Evolutionary conservation across 2,797 vertebrate genomes (phyloP).

Genomic region (Leucoraja ocellata): DNA sequence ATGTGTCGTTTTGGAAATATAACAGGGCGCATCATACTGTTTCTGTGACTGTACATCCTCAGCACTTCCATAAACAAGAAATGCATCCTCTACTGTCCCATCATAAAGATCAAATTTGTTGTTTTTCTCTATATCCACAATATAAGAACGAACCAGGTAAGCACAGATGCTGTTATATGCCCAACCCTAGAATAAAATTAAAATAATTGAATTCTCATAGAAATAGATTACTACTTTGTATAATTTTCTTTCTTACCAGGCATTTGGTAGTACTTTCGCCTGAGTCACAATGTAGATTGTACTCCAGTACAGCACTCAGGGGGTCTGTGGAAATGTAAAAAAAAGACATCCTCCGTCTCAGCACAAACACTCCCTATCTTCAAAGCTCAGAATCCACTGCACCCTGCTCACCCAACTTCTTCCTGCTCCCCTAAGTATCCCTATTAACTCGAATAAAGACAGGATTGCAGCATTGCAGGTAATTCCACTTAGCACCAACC

Average conservation of each 20-base stretch:
- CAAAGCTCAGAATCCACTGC: neutral
- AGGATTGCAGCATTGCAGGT: too few relatives aligned
- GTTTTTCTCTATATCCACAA: slow-evolving; percentile 49
- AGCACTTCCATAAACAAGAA: slow-evolving; percentile 53
- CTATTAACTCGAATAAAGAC: too few relatives aligned
- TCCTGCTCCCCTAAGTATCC: too few relatives aligned
- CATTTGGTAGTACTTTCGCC: too few relatives aligned
- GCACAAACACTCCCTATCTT: neutral
- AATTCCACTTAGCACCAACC: too few relatives aligned
- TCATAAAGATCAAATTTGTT: slow-evolving; percentile 51
- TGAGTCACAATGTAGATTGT: too few relatives aligned
- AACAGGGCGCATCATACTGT: slow-evolving; percentile 50
- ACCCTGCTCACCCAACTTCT: neutral
- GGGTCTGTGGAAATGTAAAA: neutral
- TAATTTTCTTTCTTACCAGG: neutral
- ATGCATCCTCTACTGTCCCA: slow-evolving; percentile 49
- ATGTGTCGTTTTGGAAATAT: slow-evolving; percentile 53
- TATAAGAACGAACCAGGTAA: slow-evolving; percentile 46
- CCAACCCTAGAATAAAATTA: slow-evolving; percentile 48
- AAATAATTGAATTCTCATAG: slow-evolving; percentile 31
- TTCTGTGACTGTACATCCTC: slow-evolving; percentile 50
- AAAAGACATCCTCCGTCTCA: neutral
- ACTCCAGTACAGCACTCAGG: too few relatives aligned
- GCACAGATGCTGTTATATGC: slow-evolving; percentile 48
- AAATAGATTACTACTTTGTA: slow-evolving; percentile 29